Evolutionary conservation across 2,888 invertebrate genomes (phyloP), one percentile per base, ranked within the genome.

Genomic region (Mythimna lalbum): DNA sequence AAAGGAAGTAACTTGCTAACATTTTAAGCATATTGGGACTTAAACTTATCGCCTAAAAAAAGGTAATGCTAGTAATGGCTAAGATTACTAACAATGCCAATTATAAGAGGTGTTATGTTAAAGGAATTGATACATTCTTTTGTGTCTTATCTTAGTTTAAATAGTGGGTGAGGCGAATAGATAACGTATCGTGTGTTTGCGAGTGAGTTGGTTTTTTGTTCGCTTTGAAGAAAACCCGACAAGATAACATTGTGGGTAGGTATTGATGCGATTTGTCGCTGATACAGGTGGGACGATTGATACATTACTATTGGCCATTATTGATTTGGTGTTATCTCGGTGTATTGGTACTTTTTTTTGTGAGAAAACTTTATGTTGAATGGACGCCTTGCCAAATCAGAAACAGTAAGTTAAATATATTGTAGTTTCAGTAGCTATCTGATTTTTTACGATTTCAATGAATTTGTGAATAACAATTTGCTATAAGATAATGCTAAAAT

Each of bases 141-240:
- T 81, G 76, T 78, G 27, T 33, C 21, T 86, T 85, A 85, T 85
- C 84, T 69, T 1, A 68, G 80, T 84, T 76, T 84, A 84, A 85
- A 86, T 86, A 84, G 73, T 67, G 76, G 84, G 86, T 81, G 82
- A 84, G 86, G 82, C 74, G 65, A 52, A 56, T 52, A 82, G 81
- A 84, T 84, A 86, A 72, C 63, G 36, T 82, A 81, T 81, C 84
- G 55, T 63, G 1, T 84, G 77, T 85, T 78, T 84, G 79, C 73
- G 63, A 72, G 65, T 64, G 72, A 80, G 73, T 71, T 69, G 68
- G 69, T 69, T 84, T 84, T 49, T 84, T 73, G 63, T 79, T 33
- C 62, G 68, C 85, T 85, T 85, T 85, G 81, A 82, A 75, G 76
- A 68, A 71, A 67, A 12, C 52, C 80, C 86, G 86, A 71, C 74